phyloP scores from a whole-genome alignment of 2,888 invertebrate species.

The Panopea generosa region DNA sequence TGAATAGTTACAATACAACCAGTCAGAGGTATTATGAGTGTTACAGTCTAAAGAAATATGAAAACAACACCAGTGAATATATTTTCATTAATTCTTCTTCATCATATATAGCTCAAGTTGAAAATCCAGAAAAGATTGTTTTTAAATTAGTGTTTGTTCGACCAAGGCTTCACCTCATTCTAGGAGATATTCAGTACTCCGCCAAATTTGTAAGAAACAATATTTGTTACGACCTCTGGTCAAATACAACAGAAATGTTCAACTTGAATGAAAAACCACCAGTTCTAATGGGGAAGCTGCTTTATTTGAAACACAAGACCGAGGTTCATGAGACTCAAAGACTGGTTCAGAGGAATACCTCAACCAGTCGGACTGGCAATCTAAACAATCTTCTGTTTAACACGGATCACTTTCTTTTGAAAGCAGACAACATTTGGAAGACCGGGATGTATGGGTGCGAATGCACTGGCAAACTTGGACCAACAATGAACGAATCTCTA shows the following conservation, averaged over 20 bases:
- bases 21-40: conserved; percentile 58
- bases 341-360: conserved; percentile 44
- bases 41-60: conserved; percentile 46
- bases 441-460: conserved; percentile 77
- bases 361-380: conserved; percentile 16
- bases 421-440: conserved; percentile 73
- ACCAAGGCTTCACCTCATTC: conserved; percentile 49
- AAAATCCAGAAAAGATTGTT: conserved; percentile 33
- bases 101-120: conserved; percentile 18
- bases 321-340: conserved; percentile 35
- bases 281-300: conserved; percentile 30
- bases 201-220: conserved; percentile 31
- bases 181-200: conserved; percentile 71
- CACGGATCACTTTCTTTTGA: conserved; percentile 50
- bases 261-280: conserved; percentile 3
- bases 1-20: conserved; percentile 44
- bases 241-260: conserved; percentile 35
- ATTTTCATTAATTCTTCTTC: conserved; percentile 33
- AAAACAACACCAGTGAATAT: conserved; percentile 15
- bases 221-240: conserved; percentile 41
- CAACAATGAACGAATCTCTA: conserved; percentile 32
- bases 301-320: conserved; percentile 51
- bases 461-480: conserved; percentile 70
- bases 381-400: conserved; percentile 34
- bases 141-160: conserved; percentile 55